Evolutionary conservation across 2,797 vertebrate genomes (phyloP).

Genomic region (Lacerta agilis): DNA sequence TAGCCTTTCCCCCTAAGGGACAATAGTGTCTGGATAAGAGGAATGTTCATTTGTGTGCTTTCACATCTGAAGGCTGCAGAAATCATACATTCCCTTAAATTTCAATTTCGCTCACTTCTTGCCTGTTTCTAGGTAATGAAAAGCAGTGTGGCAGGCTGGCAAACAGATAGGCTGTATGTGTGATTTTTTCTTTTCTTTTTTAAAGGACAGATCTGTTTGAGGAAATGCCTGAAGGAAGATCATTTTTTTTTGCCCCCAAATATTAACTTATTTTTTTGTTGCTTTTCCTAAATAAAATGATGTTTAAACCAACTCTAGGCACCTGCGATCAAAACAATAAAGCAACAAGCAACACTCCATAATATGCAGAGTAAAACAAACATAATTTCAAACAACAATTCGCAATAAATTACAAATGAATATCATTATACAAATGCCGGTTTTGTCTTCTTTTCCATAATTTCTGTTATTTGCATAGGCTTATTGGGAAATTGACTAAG

Average conservation of each 20-base stretch:
- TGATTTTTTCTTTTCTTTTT: background rate
- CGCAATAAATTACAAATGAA: background rate
- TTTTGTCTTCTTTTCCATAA: background rate
- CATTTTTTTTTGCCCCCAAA: background rate
- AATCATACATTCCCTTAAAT: constrained; percentile 19
- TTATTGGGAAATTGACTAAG: background rate
- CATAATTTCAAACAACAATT: background rate
- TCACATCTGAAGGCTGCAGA: constrained; percentile 60
- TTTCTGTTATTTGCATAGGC: background rate
- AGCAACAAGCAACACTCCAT: background rate
- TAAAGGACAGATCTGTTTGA: background rate
- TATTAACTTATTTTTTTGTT: constrained; percentile 24
- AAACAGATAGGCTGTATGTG: background rate
- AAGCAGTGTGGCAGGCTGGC: background rate
- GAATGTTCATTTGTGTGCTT: constrained; percentile 61
- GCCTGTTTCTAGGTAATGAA: background rate
- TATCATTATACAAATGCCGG: background rate
- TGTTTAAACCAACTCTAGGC: background rate
- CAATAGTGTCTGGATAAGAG: constrained; percentile 60
- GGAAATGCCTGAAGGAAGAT: constrained; percentile 21
- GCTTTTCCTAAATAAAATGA: background rate
- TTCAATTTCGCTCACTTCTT: constrained; percentile 34
- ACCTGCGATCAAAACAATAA: background rate
- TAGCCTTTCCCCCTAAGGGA: constrained; percentile 65
- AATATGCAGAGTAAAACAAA: background rate